Percentiles rank a stretch among this genome's conserved stretches.
Evolutionary conservation across 2,888 invertebrate genomes (phyloP).

Genomic region (Temnothorax rugatulus): DNA sequence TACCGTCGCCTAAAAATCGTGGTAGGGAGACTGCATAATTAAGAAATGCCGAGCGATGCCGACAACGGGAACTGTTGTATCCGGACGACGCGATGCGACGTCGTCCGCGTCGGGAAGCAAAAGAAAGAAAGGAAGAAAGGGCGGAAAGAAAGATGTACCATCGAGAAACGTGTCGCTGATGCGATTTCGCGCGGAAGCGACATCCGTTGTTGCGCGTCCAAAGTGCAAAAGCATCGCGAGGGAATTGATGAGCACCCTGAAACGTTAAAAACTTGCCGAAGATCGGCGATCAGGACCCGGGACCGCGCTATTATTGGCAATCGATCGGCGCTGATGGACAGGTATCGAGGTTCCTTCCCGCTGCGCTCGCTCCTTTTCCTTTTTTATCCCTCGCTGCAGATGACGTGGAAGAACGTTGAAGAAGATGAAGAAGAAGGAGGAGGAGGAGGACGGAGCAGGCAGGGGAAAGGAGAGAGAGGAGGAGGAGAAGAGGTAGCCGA

Average conservation of each 20-base stretch:
- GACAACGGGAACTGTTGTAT: conserved; percentile 32
- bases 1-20: conserved; percentile 68
- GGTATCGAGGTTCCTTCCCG: conserved; percentile 74
- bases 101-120: neutral
- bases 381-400: conserved; percentile 60
- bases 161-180: conserved; percentile 30
- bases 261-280: conserved; percentile 67
- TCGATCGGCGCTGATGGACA: conserved; percentile 74
- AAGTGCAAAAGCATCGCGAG: conserved; percentile 34
- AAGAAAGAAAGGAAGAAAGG: neutral
- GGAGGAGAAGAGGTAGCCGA: conserved; percentile 69
- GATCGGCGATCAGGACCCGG: conserved; percentile 54
- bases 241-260: conserved; percentile 64
- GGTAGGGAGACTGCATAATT: conserved; percentile 72
- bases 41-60: conserved; percentile 72
- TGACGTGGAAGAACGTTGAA: conserved; percentile 71
- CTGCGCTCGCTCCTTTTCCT: conserved; percentile 66
- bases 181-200: conserved; percentile 43
- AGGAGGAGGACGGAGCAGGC: conserved; percentile 38
- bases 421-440: conserved; percentile 66
- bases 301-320: conserved; percentile 73
- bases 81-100: neutral
- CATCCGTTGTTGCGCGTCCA: conserved; percentile 39
- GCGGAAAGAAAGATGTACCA: neutral
- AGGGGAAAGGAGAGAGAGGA: conserved; percentile 46